phyloP scores from a whole-genome alignment of 2,888 invertebrate genomes.

The Dendrolimus houi region DNA sequence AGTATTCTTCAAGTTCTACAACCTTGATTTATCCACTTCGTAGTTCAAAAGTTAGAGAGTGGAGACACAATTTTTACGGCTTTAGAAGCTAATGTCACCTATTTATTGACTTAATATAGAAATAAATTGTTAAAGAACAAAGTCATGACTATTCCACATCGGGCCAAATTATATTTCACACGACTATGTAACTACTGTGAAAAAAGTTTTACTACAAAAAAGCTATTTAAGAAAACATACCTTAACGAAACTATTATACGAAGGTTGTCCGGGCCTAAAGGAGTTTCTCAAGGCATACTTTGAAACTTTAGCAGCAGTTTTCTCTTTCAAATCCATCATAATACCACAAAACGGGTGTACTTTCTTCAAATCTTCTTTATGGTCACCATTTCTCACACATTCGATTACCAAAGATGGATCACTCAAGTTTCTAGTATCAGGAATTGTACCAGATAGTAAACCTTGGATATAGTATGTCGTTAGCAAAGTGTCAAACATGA shows the following conservation, averaged over 20 bases:
- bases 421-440: constrained; percentile 38
- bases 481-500: constrained; percentile 72
- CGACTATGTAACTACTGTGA: no score
- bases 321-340: constrained; percentile 49
- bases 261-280: constrained; percentile 67
- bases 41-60: no score
- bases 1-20: no score
- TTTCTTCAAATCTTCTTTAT: constrained; percentile 32
- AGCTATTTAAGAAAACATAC: constrained; percentile 37
- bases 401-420: constrained; percentile 36
- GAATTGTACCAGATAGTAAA: constrained; percentile 43
- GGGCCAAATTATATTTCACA: no score
- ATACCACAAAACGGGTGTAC: constrained; percentile 65
- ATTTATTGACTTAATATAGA: no score
- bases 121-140: no score
- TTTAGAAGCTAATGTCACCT: no score
- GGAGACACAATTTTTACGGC: no score
- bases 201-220: not conserved
- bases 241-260: constrained; percentile 70
- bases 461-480: constrained; percentile 76
- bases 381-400: constrained; percentile 22
- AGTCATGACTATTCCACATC: no score
- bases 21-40: no score
- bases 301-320: constrained; percentile 41
- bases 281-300: constrained; percentile 73